Percentiles rank a stretch among this genome's conserved stretches.
Evolutionary conservation across 2,113 vertebrate species (phyloP).

Genomic region (Scytalopus superciliaris): DNA sequence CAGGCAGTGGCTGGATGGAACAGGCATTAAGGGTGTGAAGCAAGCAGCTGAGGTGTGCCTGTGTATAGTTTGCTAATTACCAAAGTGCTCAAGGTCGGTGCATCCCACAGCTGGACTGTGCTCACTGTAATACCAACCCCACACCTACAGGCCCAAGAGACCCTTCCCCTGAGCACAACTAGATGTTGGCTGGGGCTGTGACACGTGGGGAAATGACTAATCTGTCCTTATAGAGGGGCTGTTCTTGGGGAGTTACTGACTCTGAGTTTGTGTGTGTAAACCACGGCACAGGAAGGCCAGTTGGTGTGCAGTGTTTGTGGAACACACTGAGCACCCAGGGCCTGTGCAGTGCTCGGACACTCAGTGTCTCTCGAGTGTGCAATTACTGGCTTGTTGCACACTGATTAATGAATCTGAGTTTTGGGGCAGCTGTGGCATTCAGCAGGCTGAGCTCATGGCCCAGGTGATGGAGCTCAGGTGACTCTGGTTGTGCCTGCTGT

Average conservation of each 20-base stretch:
- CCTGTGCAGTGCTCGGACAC: background rate
- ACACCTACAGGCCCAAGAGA: background rate
- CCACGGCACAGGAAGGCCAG: no score
- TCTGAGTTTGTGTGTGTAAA: accelerated
- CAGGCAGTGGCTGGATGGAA: background rate
- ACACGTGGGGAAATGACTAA: accelerated
- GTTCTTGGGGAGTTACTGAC: background rate
- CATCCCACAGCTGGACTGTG: background rate
- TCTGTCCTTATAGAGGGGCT: background rate
- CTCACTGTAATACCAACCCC: accelerated
- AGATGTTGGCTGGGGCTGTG: background rate
- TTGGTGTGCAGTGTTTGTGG: background rate
- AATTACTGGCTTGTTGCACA: background rate
- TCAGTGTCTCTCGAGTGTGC: background rate
- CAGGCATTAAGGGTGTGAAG: background rate
- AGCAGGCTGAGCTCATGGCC: accelerated
- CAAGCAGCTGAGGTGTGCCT: accelerated
- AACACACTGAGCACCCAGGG: background rate
- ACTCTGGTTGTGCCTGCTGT: background rate
- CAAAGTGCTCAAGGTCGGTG: no score
- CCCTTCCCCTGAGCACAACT: background rate
- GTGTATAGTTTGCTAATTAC: accelerated
- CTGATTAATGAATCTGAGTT: background rate
- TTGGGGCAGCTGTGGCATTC: background rate
- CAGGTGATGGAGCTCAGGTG: accelerated